Percentiles rank a stretch among this genome's conserved stretches.
These are phyloP conservation scores for Epinephelus malabaricus DNA, from an alignment of 2,797 vertebrate genomes.

Conservation along the genomic window DNA sequence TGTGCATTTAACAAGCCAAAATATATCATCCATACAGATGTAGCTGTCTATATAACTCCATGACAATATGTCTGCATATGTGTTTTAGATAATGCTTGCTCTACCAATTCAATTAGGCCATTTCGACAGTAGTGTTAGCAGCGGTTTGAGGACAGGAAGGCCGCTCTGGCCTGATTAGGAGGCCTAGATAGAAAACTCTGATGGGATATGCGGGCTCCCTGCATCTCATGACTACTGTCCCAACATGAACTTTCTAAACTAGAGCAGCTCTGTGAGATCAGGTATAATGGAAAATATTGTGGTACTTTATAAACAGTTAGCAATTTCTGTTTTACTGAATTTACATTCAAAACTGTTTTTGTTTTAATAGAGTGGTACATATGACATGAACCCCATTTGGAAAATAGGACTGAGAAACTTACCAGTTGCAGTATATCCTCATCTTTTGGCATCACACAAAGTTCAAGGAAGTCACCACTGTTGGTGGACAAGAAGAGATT, in stretches of 20 bases:
- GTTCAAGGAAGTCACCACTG: conserved; percentile 94
- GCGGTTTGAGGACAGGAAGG: conserved; percentile 59
- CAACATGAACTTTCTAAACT: conserved; percentile 62
- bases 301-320: neutral
- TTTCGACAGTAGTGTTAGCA: conserved; percentile 44
- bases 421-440: conserved; percentile 99
- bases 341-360: neutral
- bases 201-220: conserved; percentile 59
- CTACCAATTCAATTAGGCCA: conserved; percentile 57
- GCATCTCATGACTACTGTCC: conserved; percentile 62
- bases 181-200: conserved; percentile 79
- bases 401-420: conserved; percentile 67
- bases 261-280: conserved; percentile 51
- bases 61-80: neutral
- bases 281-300: neutral
- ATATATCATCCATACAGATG: neutral
- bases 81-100: conserved; percentile 27
- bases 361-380: neutral
- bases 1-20: neutral
- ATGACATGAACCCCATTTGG: neutral
- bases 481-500: conserved; percentile 53
- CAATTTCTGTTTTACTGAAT: neutral
- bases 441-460: conserved; percentile 99
- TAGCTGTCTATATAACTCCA: neutral
- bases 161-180: conserved; percentile 84